phyloP scores from a whole-genome alignment of 2,797 vertebrate species.

The Eleutherodactylus coqui region DNA sequence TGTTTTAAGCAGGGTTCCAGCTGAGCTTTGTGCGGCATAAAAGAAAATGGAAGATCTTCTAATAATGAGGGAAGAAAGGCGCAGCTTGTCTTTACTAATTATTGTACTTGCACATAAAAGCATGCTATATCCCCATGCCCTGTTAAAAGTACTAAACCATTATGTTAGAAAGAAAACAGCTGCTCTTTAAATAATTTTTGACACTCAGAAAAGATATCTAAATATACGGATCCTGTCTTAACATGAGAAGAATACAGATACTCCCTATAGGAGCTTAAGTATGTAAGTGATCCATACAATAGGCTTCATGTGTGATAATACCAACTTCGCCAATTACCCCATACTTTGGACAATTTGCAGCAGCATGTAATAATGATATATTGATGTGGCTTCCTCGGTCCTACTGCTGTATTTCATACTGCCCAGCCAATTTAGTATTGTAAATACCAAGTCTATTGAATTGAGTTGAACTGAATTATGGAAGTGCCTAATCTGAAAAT shows the following conservation, averaged over 20 bases:
- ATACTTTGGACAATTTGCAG: neutral
- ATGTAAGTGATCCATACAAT: constrained; percentile 4
- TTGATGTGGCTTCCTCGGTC: neutral
- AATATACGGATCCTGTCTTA: neutral
- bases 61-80: constrained; percentile 9
- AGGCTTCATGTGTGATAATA: constrained; percentile 1
- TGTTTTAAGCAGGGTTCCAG: constrained; percentile 23
- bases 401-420: neutral
- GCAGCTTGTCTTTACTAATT: constrained; percentile 30
- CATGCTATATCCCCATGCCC: neutral
- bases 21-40: constrained; percentile 14
- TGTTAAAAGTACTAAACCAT: neutral
- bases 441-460: neutral
- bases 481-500: neutral
- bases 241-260: neutral
- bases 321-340: neutral
- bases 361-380: constrained; percentile 7
- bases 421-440: constrained; percentile 13
- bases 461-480: neutral
- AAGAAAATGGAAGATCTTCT: constrained; percentile 21
- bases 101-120: constrained; percentile 10
- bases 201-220: neutral
- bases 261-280: neutral
- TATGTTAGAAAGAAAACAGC: constrained; percentile 11
- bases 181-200: neutral